Conservation (phyloP, 2,797 vertebrate genomes). For the Florisuga fusca region DNA sequence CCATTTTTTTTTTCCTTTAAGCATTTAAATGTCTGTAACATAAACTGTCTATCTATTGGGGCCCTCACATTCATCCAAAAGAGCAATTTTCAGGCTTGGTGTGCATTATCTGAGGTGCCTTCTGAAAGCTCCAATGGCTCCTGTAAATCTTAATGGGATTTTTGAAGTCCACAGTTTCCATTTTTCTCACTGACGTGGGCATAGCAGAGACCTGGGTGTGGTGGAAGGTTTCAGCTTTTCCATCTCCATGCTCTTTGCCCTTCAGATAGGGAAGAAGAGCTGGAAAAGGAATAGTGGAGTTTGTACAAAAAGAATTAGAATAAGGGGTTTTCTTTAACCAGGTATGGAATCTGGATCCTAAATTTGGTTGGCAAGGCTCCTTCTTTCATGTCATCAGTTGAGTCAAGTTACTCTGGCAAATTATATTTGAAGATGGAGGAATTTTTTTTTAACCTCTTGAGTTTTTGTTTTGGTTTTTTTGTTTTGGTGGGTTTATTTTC, state of each 20-base stretch:
- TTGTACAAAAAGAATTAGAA: background rate
- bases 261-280: background rate
- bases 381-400: background rate
- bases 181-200: background rate
- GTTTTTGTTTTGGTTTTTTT: background rate
- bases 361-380: background rate
- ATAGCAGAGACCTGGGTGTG: background rate
- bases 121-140: conserved; percentile 4
- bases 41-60: background rate
- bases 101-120: background rate
- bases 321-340: background rate
- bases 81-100: background rate
- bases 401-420: background rate
- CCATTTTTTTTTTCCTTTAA: conserved; percentile 4
- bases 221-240: background rate
- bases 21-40: background rate
- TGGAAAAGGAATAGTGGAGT: background rate
- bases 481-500: background rate
- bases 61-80: background rate
- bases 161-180: background rate
- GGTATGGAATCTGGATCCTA: background rate
- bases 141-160: background rate
- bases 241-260: background rate
- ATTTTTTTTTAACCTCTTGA: background rate
- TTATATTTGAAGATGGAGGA: background rate